A percentile compares a stretch with the other conserved stretches of the same genome.
These are phyloP conservation scores for Brachionichthys hirsutus DNA, from an alignment of 2,113 vertebrate genomes.

Conservation along the genomic window DNA sequence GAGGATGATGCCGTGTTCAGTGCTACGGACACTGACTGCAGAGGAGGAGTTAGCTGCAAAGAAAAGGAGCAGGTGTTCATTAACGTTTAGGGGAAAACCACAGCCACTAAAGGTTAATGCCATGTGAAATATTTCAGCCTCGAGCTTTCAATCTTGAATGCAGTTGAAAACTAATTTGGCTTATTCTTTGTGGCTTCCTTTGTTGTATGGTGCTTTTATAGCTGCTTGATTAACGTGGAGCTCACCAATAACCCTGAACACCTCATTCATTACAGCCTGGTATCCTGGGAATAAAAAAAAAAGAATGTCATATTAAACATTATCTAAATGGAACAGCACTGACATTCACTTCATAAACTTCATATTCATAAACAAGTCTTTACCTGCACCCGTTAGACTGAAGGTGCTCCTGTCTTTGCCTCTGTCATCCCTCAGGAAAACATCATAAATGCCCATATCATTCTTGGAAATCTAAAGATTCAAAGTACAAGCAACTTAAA, in stretches of 20 bases:
- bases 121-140: background rate
- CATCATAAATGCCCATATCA: slow-evolving; percentile 89
- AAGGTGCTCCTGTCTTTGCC: slow-evolving; percentile 90
- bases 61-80: slow-evolving; percentile 7
- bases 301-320: background rate
- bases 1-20: slow-evolving; percentile 91
- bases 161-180: background rate
- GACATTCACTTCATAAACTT: slow-evolving; percentile 6
- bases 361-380: slow-evolving; percentile 2
- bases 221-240: slow-evolving; percentile 1
- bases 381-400: slow-evolving; percentile 88
- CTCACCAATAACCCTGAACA: slow-evolving; percentile 93
- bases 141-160: background rate
- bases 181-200: slow-evolving; percentile 1
- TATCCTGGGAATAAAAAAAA: slow-evolving; percentile 80
- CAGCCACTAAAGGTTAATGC: background rate
- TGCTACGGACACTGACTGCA: slow-evolving; percentile 87
- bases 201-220: slow-evolving; percentile 9
- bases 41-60: slow-evolving; percentile 86
- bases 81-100: background rate
- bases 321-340: background rate
- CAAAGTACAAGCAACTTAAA: slow-evolving; percentile 27
- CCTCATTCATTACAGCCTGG: slow-evolving; percentile 90
- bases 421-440: slow-evolving; percentile 89
- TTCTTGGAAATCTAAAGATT: slow-evolving; percentile 87